Base-by-base conservation (phyloP, 2,888 invertebrate genomes). In the Pantelozetes paolii region DNA sequence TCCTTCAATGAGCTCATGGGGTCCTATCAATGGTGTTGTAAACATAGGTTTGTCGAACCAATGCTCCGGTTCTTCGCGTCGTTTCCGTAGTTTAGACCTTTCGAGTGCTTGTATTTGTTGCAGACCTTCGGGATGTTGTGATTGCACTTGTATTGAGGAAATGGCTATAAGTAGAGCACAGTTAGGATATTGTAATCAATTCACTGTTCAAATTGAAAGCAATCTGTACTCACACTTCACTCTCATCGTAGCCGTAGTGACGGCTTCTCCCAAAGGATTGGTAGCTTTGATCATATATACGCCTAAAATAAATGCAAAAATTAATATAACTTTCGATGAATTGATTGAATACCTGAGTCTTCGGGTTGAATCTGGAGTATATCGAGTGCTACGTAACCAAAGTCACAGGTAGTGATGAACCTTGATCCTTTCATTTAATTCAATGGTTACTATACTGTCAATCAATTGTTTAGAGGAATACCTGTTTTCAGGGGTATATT, bases 271-370 rank as follows among this genome's bases (percentile, higher is more conserved):
- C 74, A 95, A 85, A 79, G 94, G 93, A 75, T 75, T 76, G 36
- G 20, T 36, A 32, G 96, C 97, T 82, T 92, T 92, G 85, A 95
- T 96, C 88, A 94, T 93, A 83, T 96, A 97, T 80, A 96, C 95
- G 94, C 75, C 92, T 88, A 76, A 92, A 85, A 95, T 95, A 96
- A 84, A 94, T n/a, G 92, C 5, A 96, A 18, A 50, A 50, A n/a
- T 50, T 50, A n/a, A 11, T 11, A 11, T 18, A n/a, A 20, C 8
- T 50, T 50, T 82, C 75, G 90, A 88, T 82, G 92, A 94, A 50
- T 74, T 71, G 15, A 95, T 97, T 82, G 92, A 91, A 85, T 91
- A 77, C 96, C 97, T 74, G 92, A 91, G 83, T 97, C 97, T 85
- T 95, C 94, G 72, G 91, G 87, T 36, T 73, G 50, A 20, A 73